These are phyloP conservation scores for Hormiphora californensis DNA, from an alignment of 37 sponge, comb jelly and placozoan species.

Conservation along the genomic window DNA sequence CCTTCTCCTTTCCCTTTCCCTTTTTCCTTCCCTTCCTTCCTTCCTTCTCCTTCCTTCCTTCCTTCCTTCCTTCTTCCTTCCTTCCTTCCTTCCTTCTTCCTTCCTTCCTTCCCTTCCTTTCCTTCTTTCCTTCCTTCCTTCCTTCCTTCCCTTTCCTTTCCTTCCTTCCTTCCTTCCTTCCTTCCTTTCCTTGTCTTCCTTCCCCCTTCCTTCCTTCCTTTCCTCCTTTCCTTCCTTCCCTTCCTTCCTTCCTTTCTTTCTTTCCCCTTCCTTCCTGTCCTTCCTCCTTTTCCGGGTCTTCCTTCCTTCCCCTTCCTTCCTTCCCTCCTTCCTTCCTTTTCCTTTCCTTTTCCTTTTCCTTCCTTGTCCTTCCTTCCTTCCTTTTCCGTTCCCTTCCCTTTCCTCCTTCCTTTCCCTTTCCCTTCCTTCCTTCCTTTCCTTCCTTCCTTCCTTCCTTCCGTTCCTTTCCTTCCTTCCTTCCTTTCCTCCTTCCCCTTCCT, in stretches of 20 bases:
- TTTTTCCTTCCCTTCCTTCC: no score
- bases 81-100: neutral
- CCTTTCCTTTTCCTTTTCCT: neutral
- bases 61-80: neutral
- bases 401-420: neutral
- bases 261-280: neutral
- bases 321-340: neutral
- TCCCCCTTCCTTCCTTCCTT: neutral
- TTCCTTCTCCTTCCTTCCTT: no score
- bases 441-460: neutral
- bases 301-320: neutral
- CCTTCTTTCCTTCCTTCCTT: neutral
- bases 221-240: neutral
- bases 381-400: neutral
- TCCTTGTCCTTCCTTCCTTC: neutral
- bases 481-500: no score
- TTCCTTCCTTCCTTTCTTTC: neutral
- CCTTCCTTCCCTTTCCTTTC: neutral
- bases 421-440: neutral
- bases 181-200: neutral
- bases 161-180: neutral
- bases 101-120: neutral
- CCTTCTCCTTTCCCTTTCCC: no score
- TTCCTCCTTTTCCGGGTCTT: neutral
- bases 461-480: no score